Evolutionary conservation across 2,888 invertebrate species (phyloP).

Genomic region (Ophion slaviceki): DNA sequence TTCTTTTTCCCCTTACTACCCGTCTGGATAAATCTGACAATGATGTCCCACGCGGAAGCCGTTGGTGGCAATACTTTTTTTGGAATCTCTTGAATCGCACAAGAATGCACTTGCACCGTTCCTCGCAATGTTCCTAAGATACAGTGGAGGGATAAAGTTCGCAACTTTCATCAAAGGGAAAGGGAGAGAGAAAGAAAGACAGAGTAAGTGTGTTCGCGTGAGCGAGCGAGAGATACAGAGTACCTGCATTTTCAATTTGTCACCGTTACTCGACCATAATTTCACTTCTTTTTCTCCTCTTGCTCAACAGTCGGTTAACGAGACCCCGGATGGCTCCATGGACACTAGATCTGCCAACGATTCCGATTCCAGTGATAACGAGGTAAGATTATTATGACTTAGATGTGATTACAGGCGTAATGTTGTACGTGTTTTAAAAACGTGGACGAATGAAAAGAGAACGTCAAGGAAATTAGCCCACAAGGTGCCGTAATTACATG

Average conservation of each 20-base stretch:
- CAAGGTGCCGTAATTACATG: too few relatives aligned
- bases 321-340: not conserved
- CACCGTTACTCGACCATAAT: not conserved
- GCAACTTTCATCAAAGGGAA: not conserved
- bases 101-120: too few relatives aligned
- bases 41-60: too few relatives aligned
- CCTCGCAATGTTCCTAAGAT: too few relatives aligned
- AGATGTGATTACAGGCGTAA: not conserved
- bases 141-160: not conserved
- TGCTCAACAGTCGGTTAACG: not conserved
- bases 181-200: not conserved
- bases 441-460: not conserved
- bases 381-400: conserved; percentile 1
- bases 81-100: too few relatives aligned
- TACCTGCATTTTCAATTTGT: not conserved
- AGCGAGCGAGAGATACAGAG: not conserved
- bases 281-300: conserved; percentile 1
- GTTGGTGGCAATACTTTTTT: too few relatives aligned
- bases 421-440: not conserved
- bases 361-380: not conserved
- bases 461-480: not conserved
- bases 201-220: not conserved
- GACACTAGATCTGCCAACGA: not conserved
- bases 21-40: too few relatives aligned
- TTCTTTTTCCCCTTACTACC: too few relatives aligned